Conservation (phyloP, 2,113 vertebrate species). For the Gasterosteus aculeatus region DNA sequence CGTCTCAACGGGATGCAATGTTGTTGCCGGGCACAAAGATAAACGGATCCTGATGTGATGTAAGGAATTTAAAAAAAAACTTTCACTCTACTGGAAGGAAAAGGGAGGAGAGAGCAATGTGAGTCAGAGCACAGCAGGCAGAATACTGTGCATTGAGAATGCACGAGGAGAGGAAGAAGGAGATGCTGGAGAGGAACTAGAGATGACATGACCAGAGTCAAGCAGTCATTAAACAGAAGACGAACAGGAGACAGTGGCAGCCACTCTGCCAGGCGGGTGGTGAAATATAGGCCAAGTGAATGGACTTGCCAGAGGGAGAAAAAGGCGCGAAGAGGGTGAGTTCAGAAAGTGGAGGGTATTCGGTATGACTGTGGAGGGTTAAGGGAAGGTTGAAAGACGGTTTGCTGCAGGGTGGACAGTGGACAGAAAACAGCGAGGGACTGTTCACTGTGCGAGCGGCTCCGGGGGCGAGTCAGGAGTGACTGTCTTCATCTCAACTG, state of each 20-base stretch:
- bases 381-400: slow-evolving; percentile 63
- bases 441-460: slow-evolving; percentile 3
- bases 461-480: slow-evolving; percentile 24
- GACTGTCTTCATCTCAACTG: slow-evolving; percentile 24
- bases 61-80: slow-evolving; percentile 28
- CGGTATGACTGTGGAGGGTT: slow-evolving; percentile 32
- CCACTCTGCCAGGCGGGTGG: slow-evolving; percentile 26
- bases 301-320: slow-evolving; percentile 48
- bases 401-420: slow-evolving; percentile 47
- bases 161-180: slow-evolving; percentile 50
- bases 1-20: slow-evolving; percentile 36
- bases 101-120: slow-evolving; percentile 64
- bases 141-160: slow-evolving; percentile 50
- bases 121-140: slow-evolving; percentile 68
- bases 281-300: slow-evolving; percentile 62
- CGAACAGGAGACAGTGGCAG: slow-evolving; percentile 43
- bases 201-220: slow-evolving; percentile 48
- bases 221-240: slow-evolving; percentile 42
- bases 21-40: slow-evolving; percentile 16
- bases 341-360: slow-evolving; percentile 44
- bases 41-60: slow-evolving; percentile 34
- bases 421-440: slow-evolving; percentile 48
- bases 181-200: slow-evolving; percentile 35
- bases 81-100: slow-evolving; percentile 65
- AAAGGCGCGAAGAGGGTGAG: slow-evolving; percentile 34